These are phyloP conservation scores for Synodontis membranacea DNA, from an alignment of 2,113 vertebrate genomes.

Conservation along the genomic window DNA sequence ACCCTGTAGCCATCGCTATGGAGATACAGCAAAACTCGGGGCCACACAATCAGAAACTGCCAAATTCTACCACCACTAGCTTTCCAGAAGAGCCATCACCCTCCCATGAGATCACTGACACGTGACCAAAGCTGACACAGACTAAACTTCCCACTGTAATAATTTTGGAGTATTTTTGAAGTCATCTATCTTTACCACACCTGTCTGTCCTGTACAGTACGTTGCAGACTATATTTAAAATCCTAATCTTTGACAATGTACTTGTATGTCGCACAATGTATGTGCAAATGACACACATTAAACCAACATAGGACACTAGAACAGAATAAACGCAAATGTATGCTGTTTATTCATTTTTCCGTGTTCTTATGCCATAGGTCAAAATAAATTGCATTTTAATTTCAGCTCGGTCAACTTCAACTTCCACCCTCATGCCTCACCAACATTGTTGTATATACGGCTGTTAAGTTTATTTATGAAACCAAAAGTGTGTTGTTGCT, in stretches of 20 bases:
- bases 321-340: neutral
- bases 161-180: neutral
- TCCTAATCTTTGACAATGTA: neutral
- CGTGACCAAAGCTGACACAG: slow-evolving; percentile 66
- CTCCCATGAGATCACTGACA: slow-evolving; percentile 77
- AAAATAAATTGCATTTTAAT: neutral
- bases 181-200: neutral
- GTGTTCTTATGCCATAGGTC: neutral
- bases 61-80: slow-evolving; percentile 68
- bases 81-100: slow-evolving; percentile 76
- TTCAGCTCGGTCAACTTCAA: neutral
- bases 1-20: slow-evolving; percentile 73
- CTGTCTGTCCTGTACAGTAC: neutral
- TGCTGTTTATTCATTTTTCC: neutral
- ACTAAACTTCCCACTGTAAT: neutral
- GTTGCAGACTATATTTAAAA: neutral
- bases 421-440: neutral
- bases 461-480: neutral
- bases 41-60: slow-evolving; percentile 73
- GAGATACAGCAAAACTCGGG: slow-evolving; percentile 82
- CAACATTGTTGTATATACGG: neutral
- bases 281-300: neutral
- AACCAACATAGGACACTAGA: neutral
- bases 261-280: neutral
- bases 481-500: neutral